These are phyloP conservation scores for Micromys minutus DNA, from an alignment of 2,113 vertebrate species.

Conservation along the genomic window DNA sequence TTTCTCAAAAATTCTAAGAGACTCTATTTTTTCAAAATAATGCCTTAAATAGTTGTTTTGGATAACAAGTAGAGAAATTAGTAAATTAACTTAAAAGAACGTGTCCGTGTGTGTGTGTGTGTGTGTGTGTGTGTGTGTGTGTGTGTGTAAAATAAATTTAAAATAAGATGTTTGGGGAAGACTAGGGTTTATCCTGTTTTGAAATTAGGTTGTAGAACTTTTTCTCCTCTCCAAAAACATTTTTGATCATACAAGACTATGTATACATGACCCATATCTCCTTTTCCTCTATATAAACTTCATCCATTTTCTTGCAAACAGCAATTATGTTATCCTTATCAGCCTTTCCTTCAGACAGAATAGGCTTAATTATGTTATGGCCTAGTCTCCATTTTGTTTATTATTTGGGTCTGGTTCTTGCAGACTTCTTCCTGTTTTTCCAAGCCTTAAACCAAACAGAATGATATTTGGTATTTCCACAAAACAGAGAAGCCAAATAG, in stretches of 20 bases:
- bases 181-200: neutral
- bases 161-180: neutral
- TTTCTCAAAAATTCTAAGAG: neutral
- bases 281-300: conserved; percentile 37
- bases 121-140: neutral
- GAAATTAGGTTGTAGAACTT: neutral
- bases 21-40: neutral
- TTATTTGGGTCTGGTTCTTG: conserved; percentile 33
- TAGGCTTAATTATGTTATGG: conserved; percentile 50
- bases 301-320: conserved; percentile 38
- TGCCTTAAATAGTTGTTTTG: neutral
- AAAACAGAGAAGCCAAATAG: neutral
- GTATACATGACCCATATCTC: conserved; percentile 4
- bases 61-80: neutral
- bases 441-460: conserved; percentile 29
- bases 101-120: neutral
- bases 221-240: neutral
- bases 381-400: conserved; percentile 13
- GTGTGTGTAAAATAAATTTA: neutral
- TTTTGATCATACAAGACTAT: neutral
- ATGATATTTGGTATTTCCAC: conserved; percentile 5
- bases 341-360: conserved; percentile 26
- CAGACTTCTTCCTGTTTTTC: conserved; percentile 18
- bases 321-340: conserved; percentile 23
- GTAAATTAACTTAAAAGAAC: neutral